phyloP scores from a whole-genome alignment of 2,888 invertebrate species.

The Drosophila formosana region DNA sequence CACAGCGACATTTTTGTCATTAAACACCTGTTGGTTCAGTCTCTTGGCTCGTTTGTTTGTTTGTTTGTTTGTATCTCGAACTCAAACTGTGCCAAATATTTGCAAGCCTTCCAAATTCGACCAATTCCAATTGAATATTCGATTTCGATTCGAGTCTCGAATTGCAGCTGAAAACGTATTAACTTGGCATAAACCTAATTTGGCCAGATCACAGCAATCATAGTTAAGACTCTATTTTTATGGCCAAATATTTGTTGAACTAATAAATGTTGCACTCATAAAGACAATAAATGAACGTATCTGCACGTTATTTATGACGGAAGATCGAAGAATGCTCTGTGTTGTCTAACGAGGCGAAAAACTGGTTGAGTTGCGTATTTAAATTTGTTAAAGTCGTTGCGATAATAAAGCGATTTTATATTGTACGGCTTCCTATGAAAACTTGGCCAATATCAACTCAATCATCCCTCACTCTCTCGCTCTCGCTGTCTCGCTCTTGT shows the following conservation, averaged over 20 bases:
- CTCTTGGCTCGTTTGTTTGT: slow-evolving; percentile 1
- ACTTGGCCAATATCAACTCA: slow-evolving; percentile 6
- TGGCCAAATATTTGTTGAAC: slow-evolving; percentile 7
- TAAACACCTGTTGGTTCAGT: slow-evolving; percentile 58
- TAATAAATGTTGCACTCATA: not conserved
- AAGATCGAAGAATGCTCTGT: not conserved
- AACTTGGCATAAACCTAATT: slow-evolving; percentile 22
- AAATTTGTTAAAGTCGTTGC: slow-evolving; percentile 6
- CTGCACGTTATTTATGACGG: not conserved
- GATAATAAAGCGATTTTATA: slow-evolving; percentile 17
- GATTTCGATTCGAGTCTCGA: slow-evolving; percentile 6
- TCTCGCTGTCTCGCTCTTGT: not conserved
- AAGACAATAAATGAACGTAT: not conserved
- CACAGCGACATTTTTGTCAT: slow-evolving; percentile 65
- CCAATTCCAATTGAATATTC: slow-evolving; percentile 7
- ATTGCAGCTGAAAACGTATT: slow-evolving; percentile 4
- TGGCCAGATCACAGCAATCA: slow-evolving; percentile 5
- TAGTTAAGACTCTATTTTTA: slow-evolving; percentile 5
- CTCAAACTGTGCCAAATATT: slow-evolving; percentile 51
- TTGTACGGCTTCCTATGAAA: slow-evolving; percentile 19
- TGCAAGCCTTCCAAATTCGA: slow-evolving; percentile 35
- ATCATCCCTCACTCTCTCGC: not conserved
- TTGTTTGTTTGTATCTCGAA: slow-evolving; percentile 33
- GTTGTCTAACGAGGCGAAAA: not conserved
- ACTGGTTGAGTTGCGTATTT: slow-evolving; percentile 14